These are phyloP conservation scores for Chionodraco myersi DNA, from an alignment of 2,113 vertebrate species.

Conservation along the genomic window DNA sequence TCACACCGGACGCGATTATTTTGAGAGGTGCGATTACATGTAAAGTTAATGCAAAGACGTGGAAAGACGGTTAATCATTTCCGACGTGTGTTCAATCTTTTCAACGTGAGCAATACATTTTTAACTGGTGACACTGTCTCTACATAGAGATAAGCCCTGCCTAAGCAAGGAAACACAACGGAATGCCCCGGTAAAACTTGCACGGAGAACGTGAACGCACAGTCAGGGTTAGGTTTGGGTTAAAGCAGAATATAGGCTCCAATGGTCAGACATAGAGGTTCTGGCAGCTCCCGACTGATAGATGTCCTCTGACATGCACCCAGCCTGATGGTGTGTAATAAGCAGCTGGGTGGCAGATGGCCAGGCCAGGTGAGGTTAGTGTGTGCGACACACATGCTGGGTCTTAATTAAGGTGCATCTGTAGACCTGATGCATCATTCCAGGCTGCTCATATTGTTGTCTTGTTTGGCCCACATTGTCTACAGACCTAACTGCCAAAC, in stretches of 20 bases:
- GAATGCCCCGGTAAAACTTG: too few species aligned
- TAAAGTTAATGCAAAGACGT: too few species aligned
- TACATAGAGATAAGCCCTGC: too few species aligned
- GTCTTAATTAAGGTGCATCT: slow-evolving; percentile 8
- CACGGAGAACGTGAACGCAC: too few species aligned
- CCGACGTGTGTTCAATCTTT: too few species aligned
- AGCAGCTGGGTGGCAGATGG: slow-evolving; percentile 52
- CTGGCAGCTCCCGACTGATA: slow-evolving; percentile 11
- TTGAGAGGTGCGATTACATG: too few species aligned
- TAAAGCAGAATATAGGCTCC: neutral
- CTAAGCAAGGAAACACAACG: too few species aligned
- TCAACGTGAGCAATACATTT: too few species aligned
- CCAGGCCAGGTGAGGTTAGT: slow-evolving; percentile 11
- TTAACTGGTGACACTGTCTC: too few species aligned
- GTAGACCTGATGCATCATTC: slow-evolving; percentile 1
- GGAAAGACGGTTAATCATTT: too few species aligned
- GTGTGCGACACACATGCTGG: slow-evolving; percentile 16
- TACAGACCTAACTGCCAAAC: too few species aligned
- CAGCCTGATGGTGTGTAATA: slow-evolving; percentile 19
- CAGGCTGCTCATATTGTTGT: neutral
- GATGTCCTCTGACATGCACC: slow-evolving; percentile 9
- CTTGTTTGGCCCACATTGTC: neutral
- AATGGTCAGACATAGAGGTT: neutral
- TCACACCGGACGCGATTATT: too few species aligned
- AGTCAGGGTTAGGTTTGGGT: neutral